Conservation (phyloP, 2,888 invertebrate species). For the Abscondita cerata region DNA sequence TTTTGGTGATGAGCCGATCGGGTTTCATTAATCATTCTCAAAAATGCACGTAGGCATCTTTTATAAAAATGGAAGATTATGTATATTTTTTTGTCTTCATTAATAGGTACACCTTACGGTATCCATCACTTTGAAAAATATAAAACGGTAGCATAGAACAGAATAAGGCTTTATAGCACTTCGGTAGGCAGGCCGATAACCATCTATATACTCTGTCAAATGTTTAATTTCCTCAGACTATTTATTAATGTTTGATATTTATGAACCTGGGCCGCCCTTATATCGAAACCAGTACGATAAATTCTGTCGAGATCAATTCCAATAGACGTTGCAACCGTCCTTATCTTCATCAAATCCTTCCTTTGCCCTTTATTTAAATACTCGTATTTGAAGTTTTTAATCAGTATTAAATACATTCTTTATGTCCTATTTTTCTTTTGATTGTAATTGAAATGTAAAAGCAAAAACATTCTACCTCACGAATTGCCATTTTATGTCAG, state of each 20-base stretch:
- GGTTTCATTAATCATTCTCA: conserved; percentile 22
- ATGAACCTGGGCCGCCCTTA: conserved; percentile 49
- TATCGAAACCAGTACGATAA: conserved; percentile 46
- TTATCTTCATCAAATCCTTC: conserved; percentile 31
- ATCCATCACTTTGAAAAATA: conserved; percentile 19
- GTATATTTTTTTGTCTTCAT: conserved; percentile 14
- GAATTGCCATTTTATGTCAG: no score
- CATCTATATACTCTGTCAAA: conserved; percentile 54
- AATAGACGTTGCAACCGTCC: conserved; percentile 41
- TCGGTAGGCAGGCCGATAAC: conserved; percentile 51
- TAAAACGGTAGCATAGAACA: conserved; percentile 35
- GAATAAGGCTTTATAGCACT: conserved; percentile 49
- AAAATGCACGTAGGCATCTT: conserved; percentile 15
- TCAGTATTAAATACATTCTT: no score
- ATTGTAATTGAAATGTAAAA: no score
- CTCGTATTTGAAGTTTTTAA: no score
- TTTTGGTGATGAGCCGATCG: conserved; percentile 10
- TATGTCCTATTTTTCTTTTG: no score
- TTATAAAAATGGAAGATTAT: conserved; percentile 18
- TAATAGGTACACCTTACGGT: conserved; percentile 16
- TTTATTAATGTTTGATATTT: conserved; percentile 55
- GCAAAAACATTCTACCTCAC: no score
- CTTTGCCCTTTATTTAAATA: conserved; percentile 14
- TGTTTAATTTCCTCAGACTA: conserved; percentile 55
- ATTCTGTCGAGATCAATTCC: conserved; percentile 43